These are phyloP conservation scores for Neogale vison DNA, from an alignment of 2,113 vertebrate genomes.

Conservation along the genomic window DNA sequence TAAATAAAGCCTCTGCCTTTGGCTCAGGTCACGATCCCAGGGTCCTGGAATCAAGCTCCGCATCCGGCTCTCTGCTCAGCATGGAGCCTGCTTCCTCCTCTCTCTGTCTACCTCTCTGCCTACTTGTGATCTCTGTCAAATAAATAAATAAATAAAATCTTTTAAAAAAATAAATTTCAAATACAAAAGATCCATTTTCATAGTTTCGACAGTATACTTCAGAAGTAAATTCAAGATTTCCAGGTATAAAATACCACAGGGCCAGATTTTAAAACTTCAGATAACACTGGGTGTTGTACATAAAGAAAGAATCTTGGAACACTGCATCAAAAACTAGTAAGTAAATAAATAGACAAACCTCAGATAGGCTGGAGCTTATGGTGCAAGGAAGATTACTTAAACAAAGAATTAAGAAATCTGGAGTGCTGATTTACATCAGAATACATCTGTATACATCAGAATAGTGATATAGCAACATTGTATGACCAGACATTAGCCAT, in stretches of 20 bases:
- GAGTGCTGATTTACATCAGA: neutral
- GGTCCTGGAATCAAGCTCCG: no score
- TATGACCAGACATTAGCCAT: neutral
- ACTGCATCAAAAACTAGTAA: no score
- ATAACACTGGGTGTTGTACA: neutral
- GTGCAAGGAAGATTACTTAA: neutral
- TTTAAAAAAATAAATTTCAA: conserved; percentile 9
- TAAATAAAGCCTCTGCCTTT: no score
- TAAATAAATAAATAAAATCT: no score
- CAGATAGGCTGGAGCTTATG: neutral
- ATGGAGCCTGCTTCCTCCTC: no score
- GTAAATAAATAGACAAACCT: no score
- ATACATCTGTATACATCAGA: neutral
- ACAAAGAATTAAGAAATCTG: neutral
- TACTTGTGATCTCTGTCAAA: no score
- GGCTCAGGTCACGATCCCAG: no score
- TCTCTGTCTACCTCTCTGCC: no score
- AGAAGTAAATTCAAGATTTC: conserved; percentile 10
- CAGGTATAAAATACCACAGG: neutral
- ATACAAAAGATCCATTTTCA: neutral
- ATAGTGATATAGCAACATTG: neutral
- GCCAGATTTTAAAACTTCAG: conserved; percentile 28
- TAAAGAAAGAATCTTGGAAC: no score
- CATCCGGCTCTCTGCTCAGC: no score
- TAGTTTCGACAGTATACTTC: neutral